Percentiles rank a stretch among this genome's conserved stretches.
Conservation (phyloP, 2,797 vertebrate species). For the Dendrocincla tyrannina region DNA sequence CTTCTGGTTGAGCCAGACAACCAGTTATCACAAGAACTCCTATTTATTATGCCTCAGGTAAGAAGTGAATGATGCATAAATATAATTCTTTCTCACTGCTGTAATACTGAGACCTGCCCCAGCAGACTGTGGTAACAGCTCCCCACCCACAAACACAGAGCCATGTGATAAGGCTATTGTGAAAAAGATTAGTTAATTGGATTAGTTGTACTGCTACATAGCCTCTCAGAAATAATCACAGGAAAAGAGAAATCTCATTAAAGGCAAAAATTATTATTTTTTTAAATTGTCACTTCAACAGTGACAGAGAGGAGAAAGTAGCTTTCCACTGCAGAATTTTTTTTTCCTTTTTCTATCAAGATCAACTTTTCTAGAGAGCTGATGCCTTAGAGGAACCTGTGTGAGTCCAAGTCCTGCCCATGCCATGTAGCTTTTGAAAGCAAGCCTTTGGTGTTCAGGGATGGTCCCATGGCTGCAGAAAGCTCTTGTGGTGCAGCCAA, state of each 20-base stretch:
- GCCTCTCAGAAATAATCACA: background rate
- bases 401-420: background rate
- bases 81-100: background rate
- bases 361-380: background rate
- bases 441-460: background rate
- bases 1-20: background rate
- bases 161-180: background rate
- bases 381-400: background rate
- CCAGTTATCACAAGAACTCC: background rate
- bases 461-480: background rate
- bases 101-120: background rate
- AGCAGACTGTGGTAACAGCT: background rate
- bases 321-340: background rate
- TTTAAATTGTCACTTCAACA: background rate
- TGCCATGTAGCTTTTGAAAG: background rate
- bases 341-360: background rate
- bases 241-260: background rate
- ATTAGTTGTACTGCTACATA: background rate
- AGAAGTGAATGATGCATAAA: background rate
- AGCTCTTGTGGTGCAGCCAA: background rate
- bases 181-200: constrained; percentile 12
- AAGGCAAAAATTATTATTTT: background rate
- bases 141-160: background rate
- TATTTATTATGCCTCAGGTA: background rate
- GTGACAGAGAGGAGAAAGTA: background rate